phyloP scores from a whole-genome alignment of 1,140 invertebrate genomes.

The Heliconius nattereri region DNA sequence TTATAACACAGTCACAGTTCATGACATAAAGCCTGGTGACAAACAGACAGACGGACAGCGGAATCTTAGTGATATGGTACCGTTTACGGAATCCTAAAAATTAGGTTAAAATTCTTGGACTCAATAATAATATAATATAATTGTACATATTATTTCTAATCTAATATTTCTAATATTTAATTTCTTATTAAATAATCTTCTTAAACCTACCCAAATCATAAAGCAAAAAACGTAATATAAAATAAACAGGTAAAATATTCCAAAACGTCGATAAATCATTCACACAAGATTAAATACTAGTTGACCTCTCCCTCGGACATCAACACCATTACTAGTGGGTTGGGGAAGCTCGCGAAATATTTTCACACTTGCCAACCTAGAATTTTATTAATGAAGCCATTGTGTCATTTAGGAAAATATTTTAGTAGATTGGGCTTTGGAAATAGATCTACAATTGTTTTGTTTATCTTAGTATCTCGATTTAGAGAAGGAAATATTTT shows the following conservation, averaged over 20 bases:
- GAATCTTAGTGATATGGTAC: too few relatives aligned
- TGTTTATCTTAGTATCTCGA: neutral
- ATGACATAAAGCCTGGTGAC: too few relatives aligned
- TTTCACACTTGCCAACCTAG: conserved; percentile 55
- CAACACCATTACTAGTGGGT: conserved; percentile 68
- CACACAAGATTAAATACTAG: conserved; percentile 77
- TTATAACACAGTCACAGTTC: too few relatives aligned
- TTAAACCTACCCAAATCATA: neutral
- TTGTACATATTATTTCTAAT: too few relatives aligned
- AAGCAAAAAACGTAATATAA: neutral
- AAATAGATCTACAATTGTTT: neutral
- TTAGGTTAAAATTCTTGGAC: too few relatives aligned
- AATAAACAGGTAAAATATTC: conserved; percentile 48
- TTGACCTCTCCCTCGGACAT: conserved; percentile 71
- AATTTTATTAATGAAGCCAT: conserved; percentile 43
- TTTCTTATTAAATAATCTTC: neutral
- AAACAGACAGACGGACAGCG: too few relatives aligned
- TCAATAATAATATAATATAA: too few relatives aligned
- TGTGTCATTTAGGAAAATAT: neutral
- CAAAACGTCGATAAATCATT: conserved; percentile 76
- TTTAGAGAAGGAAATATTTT: too few relatives aligned
- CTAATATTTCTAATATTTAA: too few relatives aligned
- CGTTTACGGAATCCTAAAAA: too few relatives aligned
- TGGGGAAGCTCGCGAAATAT: conserved; percentile 57
- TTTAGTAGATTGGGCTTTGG: neutral